Percentiles rank a stretch among this genome's conserved stretches.
phyloP scores from a whole-genome alignment of 2,888 invertebrate species.

The Cheilosia soror region DNA sequence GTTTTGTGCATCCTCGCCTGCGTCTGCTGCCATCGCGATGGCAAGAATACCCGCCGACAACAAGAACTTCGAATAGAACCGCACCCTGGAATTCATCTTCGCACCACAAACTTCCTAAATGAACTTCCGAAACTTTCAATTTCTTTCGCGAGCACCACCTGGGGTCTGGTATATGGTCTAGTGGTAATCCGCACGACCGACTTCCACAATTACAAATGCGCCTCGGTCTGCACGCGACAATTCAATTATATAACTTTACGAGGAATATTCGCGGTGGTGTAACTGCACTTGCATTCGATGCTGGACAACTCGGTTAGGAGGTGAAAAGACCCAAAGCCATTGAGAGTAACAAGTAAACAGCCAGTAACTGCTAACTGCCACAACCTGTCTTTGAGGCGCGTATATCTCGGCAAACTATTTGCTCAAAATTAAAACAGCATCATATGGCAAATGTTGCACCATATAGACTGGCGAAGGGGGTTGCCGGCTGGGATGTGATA shows the following conservation, averaged over 20 bases:
- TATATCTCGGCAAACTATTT: slow-evolving; percentile 48
- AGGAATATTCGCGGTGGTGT: slow-evolving; percentile 11
- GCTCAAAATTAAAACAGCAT: slow-evolving; percentile 69
- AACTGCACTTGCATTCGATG: slow-evolving; percentile 38
- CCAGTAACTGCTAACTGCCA: slow-evolving; percentile 40
- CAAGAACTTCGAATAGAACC: slow-evolving; percentile 63
- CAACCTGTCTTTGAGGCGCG: slow-evolving; percentile 45
- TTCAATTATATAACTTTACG: slow-evolving; percentile 75
- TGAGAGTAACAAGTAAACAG: slow-evolving; percentile 49
- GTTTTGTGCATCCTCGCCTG: slow-evolving; percentile 11
- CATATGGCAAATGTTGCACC: slow-evolving; percentile 56
- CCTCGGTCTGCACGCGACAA: slow-evolving; percentile 69
- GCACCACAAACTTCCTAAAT: slow-evolving; percentile 16
- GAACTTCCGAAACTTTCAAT: slow-evolving; percentile 62
- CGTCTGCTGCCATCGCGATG: slow-evolving; percentile 5
- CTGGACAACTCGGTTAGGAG: slow-evolving; percentile 71
- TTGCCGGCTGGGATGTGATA: slow-evolving; percentile 28
- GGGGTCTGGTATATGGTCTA: slow-evolving; percentile 22
- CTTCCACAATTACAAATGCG: slow-evolving; percentile 72
- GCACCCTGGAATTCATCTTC: slow-evolving; percentile 57
- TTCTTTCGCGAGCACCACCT: slow-evolving; percentile 43
- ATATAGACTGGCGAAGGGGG: slow-evolving; percentile 38
- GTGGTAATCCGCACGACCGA: slow-evolving; percentile 70
- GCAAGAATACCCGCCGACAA: slow-evolving; percentile 61
- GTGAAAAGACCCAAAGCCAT: slow-evolving; percentile 50